A percentile compares a stretch with the other conserved stretches of the same genome.
Evolutionary conservation across 1,140 invertebrate genomes (phyloP).

Genomic region (Popillia japonica): DNA sequence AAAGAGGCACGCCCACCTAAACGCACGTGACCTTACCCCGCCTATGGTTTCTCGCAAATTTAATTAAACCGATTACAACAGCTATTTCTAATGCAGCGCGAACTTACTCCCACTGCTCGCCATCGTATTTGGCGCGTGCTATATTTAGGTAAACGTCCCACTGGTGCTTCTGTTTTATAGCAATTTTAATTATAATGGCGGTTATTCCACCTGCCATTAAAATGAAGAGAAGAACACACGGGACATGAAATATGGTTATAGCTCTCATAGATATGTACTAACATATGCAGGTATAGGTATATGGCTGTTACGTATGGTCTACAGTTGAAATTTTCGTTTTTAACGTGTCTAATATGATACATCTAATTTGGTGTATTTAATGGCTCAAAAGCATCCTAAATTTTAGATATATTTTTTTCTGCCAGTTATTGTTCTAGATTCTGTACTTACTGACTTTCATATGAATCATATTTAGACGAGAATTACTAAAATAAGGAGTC

Average conservation of each 20-base stretch:
- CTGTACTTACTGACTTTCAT: neutral
- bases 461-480: neutral
- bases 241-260: neutral
- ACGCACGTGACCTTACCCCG: too few species aligned
- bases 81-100: too few species aligned
- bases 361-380: constrained; percentile 22
- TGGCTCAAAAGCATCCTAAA: neutral
- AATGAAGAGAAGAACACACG: neutral
- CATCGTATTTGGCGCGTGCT: too few species aligned
- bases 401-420: neutral
- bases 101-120: too few species aligned
- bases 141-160: too few species aligned
- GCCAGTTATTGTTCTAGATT: neutral
- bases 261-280: neutral
- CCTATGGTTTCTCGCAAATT: too few species aligned
- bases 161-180: neutral
- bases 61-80: too few species aligned
- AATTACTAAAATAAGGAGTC: too few species aligned
- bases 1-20: too few species aligned
- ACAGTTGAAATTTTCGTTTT: constrained; percentile 1
- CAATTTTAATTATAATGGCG: neutral
- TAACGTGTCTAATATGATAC: neutral
- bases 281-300: too few species aligned
- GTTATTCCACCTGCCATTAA: neutral
- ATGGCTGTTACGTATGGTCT: neutral